These are phyloP conservation scores for Rhopilema esculentum DNA, from an alignment of 30 jellyfish, hydroid and myxozoan species.

Conservation along the genomic window DNA sequence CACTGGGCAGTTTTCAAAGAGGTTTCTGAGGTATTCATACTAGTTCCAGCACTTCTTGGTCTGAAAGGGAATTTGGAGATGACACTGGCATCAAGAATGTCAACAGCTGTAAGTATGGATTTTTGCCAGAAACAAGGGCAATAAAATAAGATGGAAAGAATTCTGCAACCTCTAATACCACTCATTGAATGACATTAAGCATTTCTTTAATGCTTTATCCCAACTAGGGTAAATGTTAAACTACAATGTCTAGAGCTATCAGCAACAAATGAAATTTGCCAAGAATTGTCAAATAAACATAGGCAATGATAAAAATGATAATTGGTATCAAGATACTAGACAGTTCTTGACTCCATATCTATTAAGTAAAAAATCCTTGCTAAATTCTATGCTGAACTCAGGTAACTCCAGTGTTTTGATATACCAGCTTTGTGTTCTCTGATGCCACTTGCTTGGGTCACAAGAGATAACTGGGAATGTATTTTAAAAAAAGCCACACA, in stretches of 20 bases:
- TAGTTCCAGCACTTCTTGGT: constrained; percentile 98
- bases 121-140: neutral
- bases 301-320: too few species aligned
- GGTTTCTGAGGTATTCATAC: constrained; percentile 89
- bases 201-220: too few species aligned
- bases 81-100: constrained; percentile 97
- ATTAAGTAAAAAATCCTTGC: neutral
- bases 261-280: neutral
- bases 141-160: neutral
- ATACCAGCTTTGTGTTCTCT: too few species aligned
- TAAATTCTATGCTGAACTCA: too few species aligned
- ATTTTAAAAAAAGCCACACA: too few species aligned
- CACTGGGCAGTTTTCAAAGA: constrained; percentile 93
- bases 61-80: constrained; percentile 96
- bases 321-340: too few species aligned
- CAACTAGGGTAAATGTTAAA: too few species aligned
- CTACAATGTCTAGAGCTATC: neutral
- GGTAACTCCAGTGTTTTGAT: too few species aligned
- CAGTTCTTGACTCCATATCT: neutral
- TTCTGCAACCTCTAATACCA: neutral
- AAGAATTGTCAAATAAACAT: too few species aligned
- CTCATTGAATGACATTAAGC: too few species aligned
- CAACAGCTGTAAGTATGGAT: constrained; percentile 92
- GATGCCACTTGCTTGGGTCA: too few species aligned
- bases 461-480: too few species aligned